Base-by-base conservation (phyloP, 1,140 invertebrate genomes). In the Saccostrea cuccullata region DNA sequence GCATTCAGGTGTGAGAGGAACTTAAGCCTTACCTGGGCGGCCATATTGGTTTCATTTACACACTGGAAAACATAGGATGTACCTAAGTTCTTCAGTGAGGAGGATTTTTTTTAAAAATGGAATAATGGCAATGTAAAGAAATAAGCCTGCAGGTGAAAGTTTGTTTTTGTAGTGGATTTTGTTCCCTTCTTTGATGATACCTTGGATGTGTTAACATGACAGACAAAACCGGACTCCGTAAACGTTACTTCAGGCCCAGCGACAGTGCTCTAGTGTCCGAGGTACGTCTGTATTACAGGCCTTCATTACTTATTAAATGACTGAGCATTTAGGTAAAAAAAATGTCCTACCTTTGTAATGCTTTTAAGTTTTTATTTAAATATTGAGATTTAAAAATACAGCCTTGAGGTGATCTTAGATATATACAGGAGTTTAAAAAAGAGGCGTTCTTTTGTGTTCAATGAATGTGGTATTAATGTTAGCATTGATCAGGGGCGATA, bases 1-100 rank as follows among this genome's bases (percentile, higher is more conserved):
- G 23, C 70, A 73, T 26, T 73, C 70, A 73, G 70, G 70, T 73
- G 70, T 36, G 70, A 73, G 26, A 73, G 26, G 26, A 73, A 73
- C 70, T 12, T 36, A 26, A 73, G 30, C 70, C 70, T 73, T 26
- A 73, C 70, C 70, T 73, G 70, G 70, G 70, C 70, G 13, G 70
- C 70, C 70, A 73, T 73, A 73, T 73, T 73, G 70, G 70, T 73
- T 36, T 26, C 70, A 36, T 73, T 73, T 73, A 73, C 70, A 73
- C 70, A 73, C 26, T 30, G 70, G 13, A 73, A 73, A 73, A 73
- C 70, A 73, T 26, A 17, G 70, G 70, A 73, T 73, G 70, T 36
- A 73, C 70, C 70, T 11, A 3, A 73, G 26, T 23, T 30, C 23
- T 73, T 73, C 13, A 47, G 47, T 47, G 47, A 47, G 47, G 9